Evolutionary conservation across 2,888 invertebrate genomes (phyloP), one percentile per base, ranked within the genome.

Genomic region (Chironomus tentans): DNA sequence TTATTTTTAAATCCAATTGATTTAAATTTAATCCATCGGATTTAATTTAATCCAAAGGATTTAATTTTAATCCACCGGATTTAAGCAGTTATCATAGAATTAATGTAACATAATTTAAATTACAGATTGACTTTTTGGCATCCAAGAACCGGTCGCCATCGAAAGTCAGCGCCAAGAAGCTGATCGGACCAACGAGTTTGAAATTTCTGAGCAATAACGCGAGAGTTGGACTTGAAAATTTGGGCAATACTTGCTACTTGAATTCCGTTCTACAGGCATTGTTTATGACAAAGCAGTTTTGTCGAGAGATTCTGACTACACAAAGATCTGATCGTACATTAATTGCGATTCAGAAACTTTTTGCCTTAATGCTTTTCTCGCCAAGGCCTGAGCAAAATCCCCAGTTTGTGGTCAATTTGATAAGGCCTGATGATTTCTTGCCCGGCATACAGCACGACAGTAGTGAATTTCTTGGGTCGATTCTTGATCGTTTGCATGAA

Each of bases 221-320:
- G 5, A 81, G 82, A 46, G 91, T 92, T 4, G 94, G 94, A 1
- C 86, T 95, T 22, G 87, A 89, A 56, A 95, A 95, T 85, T 86
- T 94, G 61, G 94, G 94, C 38, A 95, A 94, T 80, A 94, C 94
- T 0, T 95, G 95, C 82, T 95, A 94, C 80, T 92, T 94, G 91
- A 95, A 95, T 83, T 93, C 93, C 81, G 90, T 94, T 1, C 84
- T 94, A 77, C 95, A 95, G 82, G 92, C 94, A 0, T 84, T 95
- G 61, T 90, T 90, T 76, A 91, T 93, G 88, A 93, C 94, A 28
- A 90, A 89, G 82, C 89, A 90, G 87, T 92, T 93, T 81, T 88
- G 91, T 78, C 88, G 88, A 4, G 89, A 90, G 79, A 88, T 92
- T 47, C 82, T 92, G 77, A 79, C 87, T 47, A 85, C 84, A 48